phyloP scores from a whole-genome alignment of 2,113 vertebrate genomes.

The Atlantisia rogersi region DNA sequence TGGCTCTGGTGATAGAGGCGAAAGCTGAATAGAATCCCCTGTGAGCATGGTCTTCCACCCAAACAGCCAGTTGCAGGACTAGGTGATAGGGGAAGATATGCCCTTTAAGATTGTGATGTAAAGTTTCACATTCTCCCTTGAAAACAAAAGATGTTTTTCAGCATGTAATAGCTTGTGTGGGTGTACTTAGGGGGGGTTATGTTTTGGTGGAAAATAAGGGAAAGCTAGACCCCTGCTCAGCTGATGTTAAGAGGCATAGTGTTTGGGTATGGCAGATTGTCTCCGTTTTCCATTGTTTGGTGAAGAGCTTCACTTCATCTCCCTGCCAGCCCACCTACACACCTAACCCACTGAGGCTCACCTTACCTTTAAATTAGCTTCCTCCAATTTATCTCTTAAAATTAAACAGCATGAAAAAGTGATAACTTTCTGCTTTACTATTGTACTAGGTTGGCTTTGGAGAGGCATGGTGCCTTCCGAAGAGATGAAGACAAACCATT shows the following conservation, averaged over 20 bases:
- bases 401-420: background rate
- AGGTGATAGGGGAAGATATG: background rate
- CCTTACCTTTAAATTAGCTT: background rate
- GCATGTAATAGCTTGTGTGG: background rate
- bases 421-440: background rate
- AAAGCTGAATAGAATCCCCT: background rate
- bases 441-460: background rate
- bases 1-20: background rate
- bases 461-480: background rate
- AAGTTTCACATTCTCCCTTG: background rate
- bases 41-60: background rate
- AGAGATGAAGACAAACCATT: background rate
- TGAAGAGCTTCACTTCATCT: background rate
- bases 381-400: background rate
- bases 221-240: background rate
- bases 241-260: background rate
- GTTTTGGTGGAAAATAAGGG: background rate
- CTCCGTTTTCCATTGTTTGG: background rate
- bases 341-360: background rate
- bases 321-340: no score
- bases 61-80: background rate
- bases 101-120: background rate
- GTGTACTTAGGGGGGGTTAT: background rate
- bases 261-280: background rate
- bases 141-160: constrained; percentile 19